A percentile compares a stretch with the other conserved stretches of the same genome.
These are phyloP conservation scores for Orchestes rusci DNA, from an alignment of 2,888 invertebrate genomes.

Conservation along the genomic window DNA sequence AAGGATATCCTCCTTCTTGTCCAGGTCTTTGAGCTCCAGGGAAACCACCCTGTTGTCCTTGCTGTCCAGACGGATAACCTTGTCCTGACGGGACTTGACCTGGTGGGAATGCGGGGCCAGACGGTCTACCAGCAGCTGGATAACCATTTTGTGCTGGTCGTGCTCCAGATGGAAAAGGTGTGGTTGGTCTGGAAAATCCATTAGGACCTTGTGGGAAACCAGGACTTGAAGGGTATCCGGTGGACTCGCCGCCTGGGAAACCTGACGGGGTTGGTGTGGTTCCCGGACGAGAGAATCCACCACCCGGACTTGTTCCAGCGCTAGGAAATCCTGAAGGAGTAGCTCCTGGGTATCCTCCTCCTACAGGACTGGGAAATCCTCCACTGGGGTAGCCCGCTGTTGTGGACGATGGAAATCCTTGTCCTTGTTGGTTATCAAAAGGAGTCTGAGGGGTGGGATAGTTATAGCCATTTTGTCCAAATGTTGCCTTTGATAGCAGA, in stretches of 20 bases:
- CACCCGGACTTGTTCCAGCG: constrained; percentile 19
- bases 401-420: constrained; percentile 21
- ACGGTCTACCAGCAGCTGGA: constrained; percentile 15
- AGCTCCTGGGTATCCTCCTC: constrained; percentile 11
- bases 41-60: not conserved
- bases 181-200: constrained; percentile 16
- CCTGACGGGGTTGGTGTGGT: constrained; percentile 11
- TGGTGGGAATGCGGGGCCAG: constrained; percentile 9
- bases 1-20: too few species aligned
- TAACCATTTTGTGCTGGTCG: constrained; percentile 14
- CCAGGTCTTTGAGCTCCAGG: too few species aligned
- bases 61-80: constrained; percentile 3
- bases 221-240: not conserved
- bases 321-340: constrained; percentile 10
- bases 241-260: too few species aligned
- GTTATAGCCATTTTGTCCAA: constrained; percentile 47
- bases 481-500: too few species aligned
- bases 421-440: constrained; percentile 39
- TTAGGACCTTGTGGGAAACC: constrained; percentile 4
- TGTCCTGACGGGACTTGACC: not conserved
- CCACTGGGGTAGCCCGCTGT: constrained; percentile 9
- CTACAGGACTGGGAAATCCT: not conserved
- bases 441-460: constrained; percentile 65
- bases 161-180: constrained; percentile 14
- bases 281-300: constrained; percentile 9